Evolutionary conservation across 2,797 vertebrate genomes (phyloP).

Genomic region (Myripristis murdjan): DNA sequence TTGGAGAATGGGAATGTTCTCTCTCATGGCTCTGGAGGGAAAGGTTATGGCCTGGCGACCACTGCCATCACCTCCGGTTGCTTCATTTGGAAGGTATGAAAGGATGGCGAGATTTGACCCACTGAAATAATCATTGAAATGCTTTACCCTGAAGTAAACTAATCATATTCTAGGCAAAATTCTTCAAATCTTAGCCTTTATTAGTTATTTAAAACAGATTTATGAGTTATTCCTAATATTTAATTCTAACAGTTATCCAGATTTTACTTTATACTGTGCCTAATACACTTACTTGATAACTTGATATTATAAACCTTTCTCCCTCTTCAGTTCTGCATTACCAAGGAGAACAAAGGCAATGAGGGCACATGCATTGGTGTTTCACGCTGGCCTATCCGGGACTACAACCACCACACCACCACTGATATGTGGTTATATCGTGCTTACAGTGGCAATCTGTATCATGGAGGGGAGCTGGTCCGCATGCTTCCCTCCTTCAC

Average conservation of each 20-base stretch:
- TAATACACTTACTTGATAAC: not conserved
- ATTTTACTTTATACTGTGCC: not conserved
- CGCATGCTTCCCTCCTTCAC: constrained; percentile 87
- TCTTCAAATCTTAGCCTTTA: not conserved
- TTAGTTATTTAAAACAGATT: too few species aligned
- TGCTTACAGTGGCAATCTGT: constrained; percentile 89
- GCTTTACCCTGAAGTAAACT: not conserved
- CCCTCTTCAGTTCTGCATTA: constrained; percentile 83
- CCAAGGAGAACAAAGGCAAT: constrained; percentile 89
- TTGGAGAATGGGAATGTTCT: constrained; percentile 88
- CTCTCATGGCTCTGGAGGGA: constrained; percentile 88
- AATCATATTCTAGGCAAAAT: not conserved
- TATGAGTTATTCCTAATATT: too few species aligned
- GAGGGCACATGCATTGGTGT: constrained; percentile 88
- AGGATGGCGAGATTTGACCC: not conserved
- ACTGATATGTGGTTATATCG: constrained; percentile 91
- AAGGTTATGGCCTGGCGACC: constrained; percentile 88
- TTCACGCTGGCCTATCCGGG: constrained; percentile 88
- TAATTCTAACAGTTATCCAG: not conserved
- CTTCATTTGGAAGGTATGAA: constrained; percentile 88
- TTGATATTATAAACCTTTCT: not conserved
- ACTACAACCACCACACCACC: constrained; percentile 90
- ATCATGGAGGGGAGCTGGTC: constrained; percentile 87
- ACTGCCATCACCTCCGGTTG: constrained; percentile 89
- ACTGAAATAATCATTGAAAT: too few species aligned